These are phyloP conservation scores for Sebastes glaucus DNA, from an alignment of 2,797 vertebrate genomes.

Conservation along the genomic window DNA sequence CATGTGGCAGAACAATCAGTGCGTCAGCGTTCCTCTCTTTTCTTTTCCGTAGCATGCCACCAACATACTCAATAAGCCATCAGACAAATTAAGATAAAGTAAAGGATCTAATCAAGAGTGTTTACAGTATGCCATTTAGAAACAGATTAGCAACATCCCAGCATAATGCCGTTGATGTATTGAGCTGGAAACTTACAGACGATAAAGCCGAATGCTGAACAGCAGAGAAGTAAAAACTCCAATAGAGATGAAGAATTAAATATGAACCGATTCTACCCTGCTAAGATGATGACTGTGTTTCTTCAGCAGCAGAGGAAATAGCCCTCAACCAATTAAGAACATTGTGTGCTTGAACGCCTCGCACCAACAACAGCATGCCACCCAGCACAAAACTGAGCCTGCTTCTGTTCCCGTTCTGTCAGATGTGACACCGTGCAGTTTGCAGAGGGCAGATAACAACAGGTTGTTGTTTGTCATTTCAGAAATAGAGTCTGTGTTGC, in stretches of 20 bases:
- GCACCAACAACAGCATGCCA: not conserved
- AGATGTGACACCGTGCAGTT: conserved; percentile 9
- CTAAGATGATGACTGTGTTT: not conserved
- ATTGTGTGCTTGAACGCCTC: not conserved
- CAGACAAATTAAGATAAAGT: not conserved
- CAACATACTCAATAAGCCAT: not conserved
- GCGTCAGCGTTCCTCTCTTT: not conserved
- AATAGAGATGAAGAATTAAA: not conserved
- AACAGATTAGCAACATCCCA: not conserved
- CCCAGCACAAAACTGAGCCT: not conserved
- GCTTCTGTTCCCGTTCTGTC: conserved; percentile 11
- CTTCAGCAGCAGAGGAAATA: not conserved
- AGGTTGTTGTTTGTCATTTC: conserved; percentile 59
- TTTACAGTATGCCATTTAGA: not conserved
- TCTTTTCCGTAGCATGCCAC: not conserved
- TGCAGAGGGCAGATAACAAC: conserved; percentile 28
- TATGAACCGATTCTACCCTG: not conserved
- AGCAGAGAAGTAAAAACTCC: not conserved
- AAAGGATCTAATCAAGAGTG: not conserved
- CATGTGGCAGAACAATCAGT: not conserved
- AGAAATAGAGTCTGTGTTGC: conserved; percentile 56
- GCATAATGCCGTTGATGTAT: not conserved
- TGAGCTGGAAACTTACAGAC: not conserved
- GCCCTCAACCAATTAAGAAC: not conserved
- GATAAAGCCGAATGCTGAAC: not conserved